Base-by-base conservation (phyloP, 92 coral and sea anemone species). In the Zoanthus gigantus region DNA sequence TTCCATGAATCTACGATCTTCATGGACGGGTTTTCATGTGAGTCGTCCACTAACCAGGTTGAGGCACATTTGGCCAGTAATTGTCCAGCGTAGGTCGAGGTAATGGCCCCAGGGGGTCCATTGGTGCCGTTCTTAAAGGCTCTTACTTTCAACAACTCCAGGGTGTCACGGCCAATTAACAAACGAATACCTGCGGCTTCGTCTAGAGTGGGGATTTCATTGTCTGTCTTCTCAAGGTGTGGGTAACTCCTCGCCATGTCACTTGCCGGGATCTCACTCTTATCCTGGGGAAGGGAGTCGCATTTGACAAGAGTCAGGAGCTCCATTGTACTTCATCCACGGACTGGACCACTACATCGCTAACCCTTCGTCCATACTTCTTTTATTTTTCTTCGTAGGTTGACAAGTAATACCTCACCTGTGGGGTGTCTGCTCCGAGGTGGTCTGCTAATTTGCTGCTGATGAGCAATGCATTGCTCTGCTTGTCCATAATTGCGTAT, bases 21-120 rank as follows among this genome's bases (percentile, higher is more conserved):
- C 88, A 12, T 52, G 54, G 82, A 69, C 71, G 60, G 5, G 82
- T 57, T 66, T 56, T 82, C 13, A 91, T 52, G 89, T 88, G 91
- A 34, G 87, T 88, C 2, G 93, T 48, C 91, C 86, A 69, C 63
- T 44, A 5, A 57, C 44, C 50, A 31, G n/a, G 32, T 67, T 67
- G 72, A 67, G 44, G 72, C 72, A 67, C 34, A 67, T 67, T 30
- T 67, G 37, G 13, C 94, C 89, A 2, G 86, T 82, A 14, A 91
- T 57, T 45, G 94, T 91, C 91, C 94, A 91, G 72, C 94, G 87
- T 6, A 91, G 89, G 65, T 71, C 65, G n/a, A 91, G 92, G 45
- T 76, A 80, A 42, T 88, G 91, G 9, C 63, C 91, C 87, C 91
- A 88, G 66, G 91, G 89, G 85, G 90, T 86, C 93, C 90, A 18